Conservation (phyloP, 2,797 vertebrate species). For the Schizothorax lantsangensis region DNA sequence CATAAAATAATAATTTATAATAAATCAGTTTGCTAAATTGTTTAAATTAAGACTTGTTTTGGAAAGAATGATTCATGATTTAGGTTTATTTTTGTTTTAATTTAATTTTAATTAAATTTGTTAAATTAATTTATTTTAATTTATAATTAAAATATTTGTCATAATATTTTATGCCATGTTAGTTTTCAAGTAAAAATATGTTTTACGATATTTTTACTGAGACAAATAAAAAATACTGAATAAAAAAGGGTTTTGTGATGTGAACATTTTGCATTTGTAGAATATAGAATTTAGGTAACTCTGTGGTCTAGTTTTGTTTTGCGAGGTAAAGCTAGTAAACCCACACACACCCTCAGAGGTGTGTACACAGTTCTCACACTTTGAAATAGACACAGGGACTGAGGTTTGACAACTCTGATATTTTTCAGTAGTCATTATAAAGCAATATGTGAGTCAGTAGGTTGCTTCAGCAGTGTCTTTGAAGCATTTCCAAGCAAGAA, state of each 20-base stretch:
- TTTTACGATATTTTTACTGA: neutral
- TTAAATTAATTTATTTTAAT: no score
- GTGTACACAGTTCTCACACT: neutral
- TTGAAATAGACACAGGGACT: neutral
- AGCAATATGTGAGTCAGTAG: conserved; percentile 34
- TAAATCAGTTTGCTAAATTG: neutral
- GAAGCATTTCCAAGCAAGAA: neutral
- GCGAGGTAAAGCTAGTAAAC: neutral
- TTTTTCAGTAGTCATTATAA: neutral
- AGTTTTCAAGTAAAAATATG: neutral
- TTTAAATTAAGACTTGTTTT: neutral
- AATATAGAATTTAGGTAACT: neutral
- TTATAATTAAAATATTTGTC: neutral
- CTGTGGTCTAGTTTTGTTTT: neutral
- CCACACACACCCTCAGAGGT: neutral
- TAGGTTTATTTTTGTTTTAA: neutral
- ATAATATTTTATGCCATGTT: neutral
- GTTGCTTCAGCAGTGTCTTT: neutral
- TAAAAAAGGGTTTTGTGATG: neutral
- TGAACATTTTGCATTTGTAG: neutral
- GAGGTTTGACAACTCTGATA: neutral
- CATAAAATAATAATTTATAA: neutral
- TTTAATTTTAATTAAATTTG: neutral
- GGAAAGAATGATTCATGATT: neutral
- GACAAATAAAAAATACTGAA: neutral